These are phyloP conservation scores for Passer domesticus DNA, from an alignment of 2,113 vertebrate genomes.

Conservation along the genomic window DNA sequence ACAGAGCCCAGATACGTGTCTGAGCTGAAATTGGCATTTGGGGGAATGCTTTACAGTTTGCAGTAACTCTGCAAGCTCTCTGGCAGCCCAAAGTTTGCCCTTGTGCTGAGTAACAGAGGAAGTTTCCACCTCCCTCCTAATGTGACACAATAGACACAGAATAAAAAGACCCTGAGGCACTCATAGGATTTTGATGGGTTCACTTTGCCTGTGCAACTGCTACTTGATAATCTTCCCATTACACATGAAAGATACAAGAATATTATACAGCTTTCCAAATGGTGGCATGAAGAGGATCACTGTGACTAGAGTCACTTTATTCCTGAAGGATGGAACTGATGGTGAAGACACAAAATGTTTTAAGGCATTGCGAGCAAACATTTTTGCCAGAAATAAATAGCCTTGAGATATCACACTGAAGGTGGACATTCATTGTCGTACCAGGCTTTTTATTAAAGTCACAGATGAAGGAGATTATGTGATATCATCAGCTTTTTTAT, in stretches of 20 bases:
- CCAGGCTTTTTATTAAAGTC: neutral
- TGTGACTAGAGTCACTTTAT: neutral
- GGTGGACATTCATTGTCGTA: rapidly evolving
- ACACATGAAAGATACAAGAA: neutral
- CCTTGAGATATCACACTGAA: neutral
- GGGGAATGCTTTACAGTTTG: neutral
- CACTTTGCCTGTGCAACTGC: neutral
- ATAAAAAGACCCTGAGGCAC: neutral
- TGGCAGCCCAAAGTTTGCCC: neutral
- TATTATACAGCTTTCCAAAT: neutral
- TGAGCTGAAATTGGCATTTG: neutral
- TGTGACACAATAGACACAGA: neutral
- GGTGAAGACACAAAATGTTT: neutral
- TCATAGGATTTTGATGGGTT: neutral
- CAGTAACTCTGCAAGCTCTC: neutral
- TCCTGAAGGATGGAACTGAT: rapidly evolving
- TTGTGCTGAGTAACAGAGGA: neutral
- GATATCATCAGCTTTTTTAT: neutral
- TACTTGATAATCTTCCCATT: neutral
- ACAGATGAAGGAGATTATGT: neutral
- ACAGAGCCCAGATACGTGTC: neutral
- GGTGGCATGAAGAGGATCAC: neutral
- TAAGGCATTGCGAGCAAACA: neutral
- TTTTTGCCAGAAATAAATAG: neutral
- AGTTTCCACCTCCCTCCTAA: neutral